Conservation (phyloP, 1,140 invertebrate species). For the Galendromus occidentalis region DNA sequence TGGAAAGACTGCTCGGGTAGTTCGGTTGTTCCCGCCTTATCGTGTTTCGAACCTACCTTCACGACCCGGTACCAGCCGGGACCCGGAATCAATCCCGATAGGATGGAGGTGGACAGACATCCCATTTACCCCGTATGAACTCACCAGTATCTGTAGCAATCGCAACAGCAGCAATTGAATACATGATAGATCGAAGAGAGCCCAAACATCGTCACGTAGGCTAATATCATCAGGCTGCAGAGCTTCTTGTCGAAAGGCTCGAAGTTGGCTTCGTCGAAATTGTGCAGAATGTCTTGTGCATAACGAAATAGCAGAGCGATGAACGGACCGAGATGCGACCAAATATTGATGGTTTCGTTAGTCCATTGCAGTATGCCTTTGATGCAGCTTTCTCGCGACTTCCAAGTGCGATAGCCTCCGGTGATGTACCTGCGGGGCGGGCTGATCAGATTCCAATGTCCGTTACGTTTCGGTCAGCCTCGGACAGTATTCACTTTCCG, state of each 20-base stretch:
- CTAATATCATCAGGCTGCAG: neutral
- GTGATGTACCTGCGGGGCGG: neutral
- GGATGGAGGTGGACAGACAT: no score
- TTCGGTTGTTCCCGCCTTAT: no score
- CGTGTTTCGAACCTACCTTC: no score
- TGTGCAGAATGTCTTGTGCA: neutral
- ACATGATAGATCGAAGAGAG: neutral
- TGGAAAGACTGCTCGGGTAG: no score
- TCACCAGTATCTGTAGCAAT: conserved; percentile 6
- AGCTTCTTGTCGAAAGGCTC: neutral
- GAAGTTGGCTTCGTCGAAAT: neutral
- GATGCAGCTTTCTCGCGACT: neutral
- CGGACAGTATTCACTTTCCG: no score
- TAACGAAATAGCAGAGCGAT: neutral
- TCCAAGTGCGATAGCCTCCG: neutral
- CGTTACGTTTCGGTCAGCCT: no score
- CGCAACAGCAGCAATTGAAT: neutral
- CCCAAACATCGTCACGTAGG: neutral
- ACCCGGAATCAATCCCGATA: no score
- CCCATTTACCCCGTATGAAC: no score
- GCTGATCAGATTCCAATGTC: no score
- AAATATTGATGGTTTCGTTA: neutral
- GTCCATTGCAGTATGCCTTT: conserved; percentile 4
- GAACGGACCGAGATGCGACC: neutral
- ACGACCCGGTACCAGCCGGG: no score